phyloP scores from a whole-genome alignment of 1,140 invertebrate genomes.

The Macrocentrus cingulum region DNA sequence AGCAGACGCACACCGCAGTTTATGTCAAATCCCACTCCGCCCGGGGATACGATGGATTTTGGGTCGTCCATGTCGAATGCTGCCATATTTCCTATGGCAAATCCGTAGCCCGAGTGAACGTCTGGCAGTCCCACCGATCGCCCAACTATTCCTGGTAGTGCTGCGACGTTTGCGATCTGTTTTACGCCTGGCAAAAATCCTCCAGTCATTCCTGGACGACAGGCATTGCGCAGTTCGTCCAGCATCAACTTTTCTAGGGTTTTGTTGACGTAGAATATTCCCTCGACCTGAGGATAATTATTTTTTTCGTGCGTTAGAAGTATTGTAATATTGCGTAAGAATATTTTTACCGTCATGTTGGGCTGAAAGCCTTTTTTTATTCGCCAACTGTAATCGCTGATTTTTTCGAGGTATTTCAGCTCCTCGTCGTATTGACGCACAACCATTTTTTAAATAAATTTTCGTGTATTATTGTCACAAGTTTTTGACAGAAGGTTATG shows the following conservation, averaged over 20 bases:
- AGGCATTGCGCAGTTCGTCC: constrained; percentile 91
- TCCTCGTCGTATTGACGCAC: constrained; percentile 94
- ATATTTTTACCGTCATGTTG: constrained; percentile 87
- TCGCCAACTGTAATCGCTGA: constrained; percentile 82
- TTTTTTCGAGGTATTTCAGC: constrained; percentile 88
- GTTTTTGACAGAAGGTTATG: too few relatives aligned
- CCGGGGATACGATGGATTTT: constrained; percentile 93
- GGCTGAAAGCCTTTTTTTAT: constrained; percentile 99
- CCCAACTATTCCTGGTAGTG: constrained; percentile 96
- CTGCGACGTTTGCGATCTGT: constrained; percentile 99
- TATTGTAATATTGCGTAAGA: too few relatives aligned
- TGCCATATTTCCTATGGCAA: constrained; percentile 98
- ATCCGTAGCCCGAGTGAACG: constrained; percentile 99
- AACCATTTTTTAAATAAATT: constrained; percentile 68
- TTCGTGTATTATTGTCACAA: not conserved
- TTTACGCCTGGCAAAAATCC: constrained; percentile 98
- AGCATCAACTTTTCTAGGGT: constrained; percentile 95
- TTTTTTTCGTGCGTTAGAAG: too few relatives aligned
- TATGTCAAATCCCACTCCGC: constrained; percentile 98
- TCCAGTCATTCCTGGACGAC: constrained; percentile 83
- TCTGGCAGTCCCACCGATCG: constrained; percentile 90
- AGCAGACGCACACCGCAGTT: constrained; percentile 97
- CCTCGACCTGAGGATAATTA: constrained; percentile 83
- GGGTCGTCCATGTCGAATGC: constrained; percentile 97
- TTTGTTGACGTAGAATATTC: constrained; percentile 96